Evolutionary conservation across 2,888 invertebrate species (phyloP).

Genomic region (Synanthedon formicaeformis): DNA sequence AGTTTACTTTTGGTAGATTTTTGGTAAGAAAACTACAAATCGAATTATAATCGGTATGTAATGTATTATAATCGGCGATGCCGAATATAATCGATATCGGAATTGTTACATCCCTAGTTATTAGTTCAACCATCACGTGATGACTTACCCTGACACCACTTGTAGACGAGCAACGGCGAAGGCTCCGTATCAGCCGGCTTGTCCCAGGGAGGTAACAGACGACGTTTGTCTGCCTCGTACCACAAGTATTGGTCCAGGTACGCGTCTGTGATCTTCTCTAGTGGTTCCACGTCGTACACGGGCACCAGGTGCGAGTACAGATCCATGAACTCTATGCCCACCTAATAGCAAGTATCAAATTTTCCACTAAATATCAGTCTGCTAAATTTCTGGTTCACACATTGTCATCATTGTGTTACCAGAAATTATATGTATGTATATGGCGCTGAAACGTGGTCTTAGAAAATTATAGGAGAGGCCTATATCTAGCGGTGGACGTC

Average conservation of each 20-base stretch:
- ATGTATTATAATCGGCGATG: no score
- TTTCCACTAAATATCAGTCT: neutral
- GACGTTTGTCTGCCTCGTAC: conserved; percentile 98
- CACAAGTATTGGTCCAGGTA: conserved; percentile 99
- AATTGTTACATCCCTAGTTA: no score
- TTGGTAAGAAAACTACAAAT: no score
- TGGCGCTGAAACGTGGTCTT: no score
- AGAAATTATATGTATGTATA: no score
- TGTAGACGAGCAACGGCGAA: conserved; percentile 91
- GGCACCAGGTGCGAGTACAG: conserved; percentile 98
- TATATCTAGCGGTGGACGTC: no score
- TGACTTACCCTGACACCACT: conserved; percentile 95
- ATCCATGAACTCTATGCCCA: conserved; percentile 99
- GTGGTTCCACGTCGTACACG: conserved; percentile 98
- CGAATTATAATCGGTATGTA: no score
- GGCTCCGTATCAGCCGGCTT: conserved; percentile 99
- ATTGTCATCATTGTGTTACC: neutral
- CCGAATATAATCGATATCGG: no score
- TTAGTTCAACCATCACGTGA: no score
- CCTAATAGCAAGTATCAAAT: conserved; percentile 50
- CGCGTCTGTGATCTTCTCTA: conserved; percentile 99
- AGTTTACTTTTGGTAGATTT: no score
- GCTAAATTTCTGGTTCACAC: no score
- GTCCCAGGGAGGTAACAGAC: conserved; percentile 98
- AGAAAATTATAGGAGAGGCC: no score